A percentile compares a stretch with the other conserved stretches of the same genome.
Conservation (phyloP, 1,140 invertebrate species). For the Pollicipes pollicipes region DNA sequence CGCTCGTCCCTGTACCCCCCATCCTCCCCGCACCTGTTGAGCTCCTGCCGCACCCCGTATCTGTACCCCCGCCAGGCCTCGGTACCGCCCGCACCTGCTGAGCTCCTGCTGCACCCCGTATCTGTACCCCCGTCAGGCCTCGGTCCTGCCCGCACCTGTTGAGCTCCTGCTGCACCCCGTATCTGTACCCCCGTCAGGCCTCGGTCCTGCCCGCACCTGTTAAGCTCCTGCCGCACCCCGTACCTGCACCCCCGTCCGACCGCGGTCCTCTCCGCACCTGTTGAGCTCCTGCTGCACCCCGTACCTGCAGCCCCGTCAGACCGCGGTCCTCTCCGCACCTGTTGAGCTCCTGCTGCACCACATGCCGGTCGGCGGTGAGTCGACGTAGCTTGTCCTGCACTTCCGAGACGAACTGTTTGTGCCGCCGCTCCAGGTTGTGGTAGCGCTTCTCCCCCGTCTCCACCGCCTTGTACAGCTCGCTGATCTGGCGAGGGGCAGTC, state of each 20-base stretch:
- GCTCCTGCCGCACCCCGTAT: conserved; percentile 52
- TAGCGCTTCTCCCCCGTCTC: conserved; percentile 42
- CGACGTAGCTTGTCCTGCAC: conserved; percentile 44
- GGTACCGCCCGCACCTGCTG: conserved; percentile 33
- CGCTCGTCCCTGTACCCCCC: conserved; percentile 6
- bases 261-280: conserved; percentile 28
- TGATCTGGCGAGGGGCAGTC: conserved; percentile 22
- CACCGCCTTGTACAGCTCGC: conserved; percentile 32
- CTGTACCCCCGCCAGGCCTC: too few relatives aligned
- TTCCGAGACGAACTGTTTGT: conserved; percentile 40
- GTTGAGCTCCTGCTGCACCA: conserved; percentile 52
- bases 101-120: conserved; percentile 57
- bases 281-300: conserved; percentile 54
- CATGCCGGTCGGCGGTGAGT: conserved; percentile 49
- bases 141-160: conserved; percentile 33
- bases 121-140: too few relatives aligned
- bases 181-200: too few relatives aligned
- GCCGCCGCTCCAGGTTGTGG: conserved; percentile 40
- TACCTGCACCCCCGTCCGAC: too few relatives aligned
- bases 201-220: conserved; percentile 31
- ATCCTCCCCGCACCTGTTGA: conserved; percentile 37
- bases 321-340: too few relatives aligned
- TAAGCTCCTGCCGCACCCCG: conserved; percentile 51
- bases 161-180: conserved; percentile 54
- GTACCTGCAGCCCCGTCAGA: too few relatives aligned